phyloP scores from a whole-genome alignment of 2,113 vertebrate genomes.

The Prunella fulvescens region DNA sequence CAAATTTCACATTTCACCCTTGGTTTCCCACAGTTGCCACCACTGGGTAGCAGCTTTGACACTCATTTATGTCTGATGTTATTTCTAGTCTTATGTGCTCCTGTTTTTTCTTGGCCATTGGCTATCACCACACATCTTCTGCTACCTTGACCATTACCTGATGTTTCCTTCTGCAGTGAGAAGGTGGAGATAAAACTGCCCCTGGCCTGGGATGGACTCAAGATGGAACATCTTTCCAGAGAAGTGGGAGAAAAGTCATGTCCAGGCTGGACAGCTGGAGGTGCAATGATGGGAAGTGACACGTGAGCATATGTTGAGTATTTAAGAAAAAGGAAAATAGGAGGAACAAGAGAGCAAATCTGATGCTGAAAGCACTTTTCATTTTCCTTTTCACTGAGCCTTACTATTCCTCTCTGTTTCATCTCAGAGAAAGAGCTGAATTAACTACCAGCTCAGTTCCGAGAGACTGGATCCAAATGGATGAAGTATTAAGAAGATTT shows the following conservation, averaged over 20 bases:
- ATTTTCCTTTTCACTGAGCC: background rate
- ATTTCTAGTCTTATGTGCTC: background rate
- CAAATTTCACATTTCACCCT: background rate
- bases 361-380: background rate
- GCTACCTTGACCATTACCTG: background rate
- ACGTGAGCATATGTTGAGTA: fast-evolving
- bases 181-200: background rate
- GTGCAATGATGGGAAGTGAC: background rate
- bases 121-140: background rate
- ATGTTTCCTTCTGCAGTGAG: background rate
- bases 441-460: constrained; percentile 41
- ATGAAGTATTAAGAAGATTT: constrained; percentile 60
- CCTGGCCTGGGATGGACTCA: background rate
- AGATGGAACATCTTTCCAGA: background rate
- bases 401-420: background rate
- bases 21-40: background rate
- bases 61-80: background rate
- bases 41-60: background rate
- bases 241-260: background rate
- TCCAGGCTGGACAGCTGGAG: background rate
- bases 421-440: background rate
- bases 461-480: constrained; percentile 33
- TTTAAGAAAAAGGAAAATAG: background rate
- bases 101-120: background rate
- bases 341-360: background rate